Evolutionary conservation across 2,888 invertebrate species (phyloP).

Genomic region (Caenorhabditis wallacei): DNA sequence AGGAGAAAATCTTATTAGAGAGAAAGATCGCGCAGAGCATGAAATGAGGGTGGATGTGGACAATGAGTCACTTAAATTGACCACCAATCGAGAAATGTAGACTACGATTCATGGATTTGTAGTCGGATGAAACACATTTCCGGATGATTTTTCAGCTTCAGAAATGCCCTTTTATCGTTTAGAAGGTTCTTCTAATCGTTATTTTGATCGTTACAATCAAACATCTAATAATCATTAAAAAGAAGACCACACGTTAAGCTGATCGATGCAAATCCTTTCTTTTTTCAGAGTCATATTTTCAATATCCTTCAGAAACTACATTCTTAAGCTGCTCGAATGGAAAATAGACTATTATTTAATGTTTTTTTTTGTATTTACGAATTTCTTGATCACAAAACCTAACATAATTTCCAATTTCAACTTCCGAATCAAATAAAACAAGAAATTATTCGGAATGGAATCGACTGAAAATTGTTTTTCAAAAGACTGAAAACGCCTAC

Average conservation of each 20-base stretch:
- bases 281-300: no score
- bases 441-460: not conserved
- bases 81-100: not conserved
- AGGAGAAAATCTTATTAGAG: not conserved
- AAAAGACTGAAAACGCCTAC: not conserved
- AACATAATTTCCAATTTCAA: not conserved
- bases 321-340: no score
- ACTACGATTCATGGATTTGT: constrained; percentile 4
- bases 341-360: no score
- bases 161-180: no score
- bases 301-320: no score
- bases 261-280: no score
- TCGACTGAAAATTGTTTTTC: constrained; percentile 3
- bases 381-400: not conserved
- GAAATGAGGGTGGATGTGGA: constrained; percentile 37
- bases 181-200: no score
- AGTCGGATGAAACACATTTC: not conserved
- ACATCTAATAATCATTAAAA: no score
- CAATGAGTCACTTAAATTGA: constrained; percentile 40
- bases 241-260: no score
- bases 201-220: no score
- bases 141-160: not conserved
- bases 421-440: not conserved
- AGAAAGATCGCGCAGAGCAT: constrained; percentile 46
- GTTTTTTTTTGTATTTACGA: no score